Conservation (phyloP, 2,113 vertebrate genomes). For the Procavia capensis region DNA sequence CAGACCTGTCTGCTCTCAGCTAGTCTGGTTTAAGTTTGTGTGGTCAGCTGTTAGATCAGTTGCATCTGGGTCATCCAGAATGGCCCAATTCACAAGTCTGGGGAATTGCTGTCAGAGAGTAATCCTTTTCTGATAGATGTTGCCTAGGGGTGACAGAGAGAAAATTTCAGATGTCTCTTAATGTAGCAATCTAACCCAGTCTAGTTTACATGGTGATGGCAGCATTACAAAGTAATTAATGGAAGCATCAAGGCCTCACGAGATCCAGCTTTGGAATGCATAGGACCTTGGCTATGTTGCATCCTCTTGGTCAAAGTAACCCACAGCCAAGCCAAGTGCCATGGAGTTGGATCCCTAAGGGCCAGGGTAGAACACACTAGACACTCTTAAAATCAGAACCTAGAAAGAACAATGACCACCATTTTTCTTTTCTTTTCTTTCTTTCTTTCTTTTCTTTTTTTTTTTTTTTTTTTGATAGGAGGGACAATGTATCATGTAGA, state of each 20-base stretch:
- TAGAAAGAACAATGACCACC: not conserved
- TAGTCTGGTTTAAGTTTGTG: no score
- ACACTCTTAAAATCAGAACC: not conserved
- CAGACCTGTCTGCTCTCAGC: not conserved
- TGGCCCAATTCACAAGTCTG: rapidly evolving
- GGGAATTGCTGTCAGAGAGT: not conserved
- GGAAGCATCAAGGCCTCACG: not conserved
- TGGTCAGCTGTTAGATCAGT: not conserved
- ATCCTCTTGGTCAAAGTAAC: not conserved
- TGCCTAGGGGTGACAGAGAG: not conserved
- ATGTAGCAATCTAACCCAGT: not conserved
- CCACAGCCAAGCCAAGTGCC: no score
- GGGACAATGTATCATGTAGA: not conserved
- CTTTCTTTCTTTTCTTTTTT: not conserved
- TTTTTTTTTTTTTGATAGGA: no score
- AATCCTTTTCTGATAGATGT: no score
- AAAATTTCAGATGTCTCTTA: not conserved
- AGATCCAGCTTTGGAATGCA: not conserved
- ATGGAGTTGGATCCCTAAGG: no score
- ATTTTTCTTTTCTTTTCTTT: not conserved
- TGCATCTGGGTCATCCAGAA: not conserved
- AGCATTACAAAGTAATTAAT: not conserved
- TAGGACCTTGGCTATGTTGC: not conserved
- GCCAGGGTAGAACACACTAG: no score
- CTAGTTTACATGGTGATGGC: not conserved